Evolutionary conservation across 2,113 vertebrate genomes (phyloP).

Genomic region (Microcebus tavaratra): DNA sequence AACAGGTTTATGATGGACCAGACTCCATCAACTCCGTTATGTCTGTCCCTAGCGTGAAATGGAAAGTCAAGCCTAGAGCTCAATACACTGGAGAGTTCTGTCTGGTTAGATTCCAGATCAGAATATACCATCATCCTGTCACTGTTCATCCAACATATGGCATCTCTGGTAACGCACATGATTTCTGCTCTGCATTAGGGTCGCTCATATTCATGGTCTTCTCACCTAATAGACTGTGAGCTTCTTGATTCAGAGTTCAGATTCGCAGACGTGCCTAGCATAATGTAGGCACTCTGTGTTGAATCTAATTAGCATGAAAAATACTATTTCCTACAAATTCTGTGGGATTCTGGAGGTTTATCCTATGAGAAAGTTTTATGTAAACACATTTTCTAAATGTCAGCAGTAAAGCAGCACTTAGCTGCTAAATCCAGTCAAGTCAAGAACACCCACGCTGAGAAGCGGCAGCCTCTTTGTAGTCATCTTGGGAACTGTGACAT

Average conservation of each 20-base stretch:
- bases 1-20: not conserved
- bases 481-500: not conserved
- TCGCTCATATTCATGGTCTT: not conserved
- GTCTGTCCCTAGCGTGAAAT: not conserved
- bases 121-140: not conserved
- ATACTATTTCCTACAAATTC: not conserved
- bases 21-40: not conserved
- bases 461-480: not conserved
- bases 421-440: not conserved
- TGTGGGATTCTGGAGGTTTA: not conserved
- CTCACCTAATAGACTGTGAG: not conserved
- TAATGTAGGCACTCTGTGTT: no score
- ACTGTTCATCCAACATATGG: rapidly evolving
- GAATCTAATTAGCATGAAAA: not conserved
- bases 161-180: not conserved
- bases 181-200: not conserved
- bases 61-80: not conserved
- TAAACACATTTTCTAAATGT: not conserved
- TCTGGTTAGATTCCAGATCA: not conserved
- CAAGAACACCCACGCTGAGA: not conserved
- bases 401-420: not conserved
- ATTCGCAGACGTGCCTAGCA: not conserved
- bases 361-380: not conserved
- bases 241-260: not conserved
- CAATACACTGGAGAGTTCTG: not conserved